Percentiles rank a stretch among this genome's conserved stretches.
Conservation (phyloP, 2,797 vertebrate species). For the Liasis olivaceus region DNA sequence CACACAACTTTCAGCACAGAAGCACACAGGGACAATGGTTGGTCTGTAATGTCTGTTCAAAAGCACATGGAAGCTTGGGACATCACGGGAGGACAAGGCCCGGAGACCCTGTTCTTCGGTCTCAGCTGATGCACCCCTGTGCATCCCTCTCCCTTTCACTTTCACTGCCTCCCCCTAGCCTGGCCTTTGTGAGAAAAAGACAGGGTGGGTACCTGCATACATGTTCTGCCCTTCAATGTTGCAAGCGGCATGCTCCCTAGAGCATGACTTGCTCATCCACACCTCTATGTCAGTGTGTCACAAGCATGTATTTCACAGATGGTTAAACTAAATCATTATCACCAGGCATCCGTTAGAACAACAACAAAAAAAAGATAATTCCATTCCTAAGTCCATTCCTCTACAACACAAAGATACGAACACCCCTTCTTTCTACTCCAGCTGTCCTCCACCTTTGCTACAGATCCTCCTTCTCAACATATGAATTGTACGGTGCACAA, state of each 20-base stretch:
- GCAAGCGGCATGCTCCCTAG: conserved; percentile 61
- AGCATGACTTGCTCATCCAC: conserved; percentile 61
- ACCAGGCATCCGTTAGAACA: conserved; percentile 73
- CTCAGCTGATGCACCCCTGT: conserved; percentile 29
- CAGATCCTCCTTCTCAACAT: conserved; percentile 60
- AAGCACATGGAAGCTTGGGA: conserved; percentile 33
- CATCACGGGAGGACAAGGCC: conserved; percentile 30
- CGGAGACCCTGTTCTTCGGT: conserved; percentile 35
- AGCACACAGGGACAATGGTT: conserved; percentile 55
- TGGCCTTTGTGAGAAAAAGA: conserved; percentile 49
- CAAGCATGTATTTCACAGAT: conserved; percentile 82
- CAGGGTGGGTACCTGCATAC: conserved; percentile 47
- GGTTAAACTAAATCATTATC: conserved; percentile 83
- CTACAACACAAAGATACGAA: conserved; percentile 35
- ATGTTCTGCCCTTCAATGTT: conserved; percentile 52
- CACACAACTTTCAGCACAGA: conserved; percentile 31
- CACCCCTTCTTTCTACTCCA: conserved; percentile 37
- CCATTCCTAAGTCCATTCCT: conserved; percentile 66
- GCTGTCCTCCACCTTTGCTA: conserved; percentile 44
- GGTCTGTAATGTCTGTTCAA: conserved; percentile 54
- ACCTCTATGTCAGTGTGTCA: conserved; percentile 72
- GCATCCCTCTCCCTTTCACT: conserved; percentile 42
- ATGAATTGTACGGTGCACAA: conserved; percentile 69
- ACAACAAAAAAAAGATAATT: conserved; percentile 65
- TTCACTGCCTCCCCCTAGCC: conserved; percentile 72